Base-by-base conservation (phyloP, 1,140 invertebrate species). In the Drosophila neocordata region DNA sequence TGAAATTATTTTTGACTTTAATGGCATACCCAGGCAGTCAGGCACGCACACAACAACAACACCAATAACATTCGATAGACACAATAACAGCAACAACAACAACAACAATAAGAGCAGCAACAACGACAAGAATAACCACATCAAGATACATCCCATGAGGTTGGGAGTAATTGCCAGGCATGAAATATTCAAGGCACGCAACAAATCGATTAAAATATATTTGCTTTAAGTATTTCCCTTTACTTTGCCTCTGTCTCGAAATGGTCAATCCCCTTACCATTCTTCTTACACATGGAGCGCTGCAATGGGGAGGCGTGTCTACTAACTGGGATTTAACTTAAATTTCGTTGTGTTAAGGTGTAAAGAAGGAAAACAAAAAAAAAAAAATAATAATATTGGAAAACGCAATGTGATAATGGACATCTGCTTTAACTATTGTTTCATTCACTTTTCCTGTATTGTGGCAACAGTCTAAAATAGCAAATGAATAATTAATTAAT, bases 1-100 rank as follows among this genome's bases (percentile, higher is more conserved):
- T 81, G 73, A 87, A 87, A 87, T 87, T 87, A 85, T 80, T 81
- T 87, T 77, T 74, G 78, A 85, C 81, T 85, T 71, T 80, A 77
- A 84, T 84, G 68, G 52, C 65, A 22, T 38, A 37, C 18, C 31
- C 55, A 24, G 35, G 35, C 64, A 27, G 56, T 44, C 51, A 53
- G 62, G 68, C 78, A 80, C 78, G 78, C 78, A 77, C 73, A 27
- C 15, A 41, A 11, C 55, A 9, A 31, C 48, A 62, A 69, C 62
- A 64, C 22, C 24, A 51, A 41, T n/a, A 57, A 51, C 12, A 37
- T 31, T 31, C 27, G 27, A 31, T 31, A 31, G 27, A 31, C 27
- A 31, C 73, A 24, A n/a, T n/a, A n/a, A 24, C 15, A 41, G 8
- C 55, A 8, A 31, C 48, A 62, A 69, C 62, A 64, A 27, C 24